Evolutionary conservation across 2,113 vertebrate genomes (phyloP).

Genomic region (Pluvianellus socialis): DNA sequence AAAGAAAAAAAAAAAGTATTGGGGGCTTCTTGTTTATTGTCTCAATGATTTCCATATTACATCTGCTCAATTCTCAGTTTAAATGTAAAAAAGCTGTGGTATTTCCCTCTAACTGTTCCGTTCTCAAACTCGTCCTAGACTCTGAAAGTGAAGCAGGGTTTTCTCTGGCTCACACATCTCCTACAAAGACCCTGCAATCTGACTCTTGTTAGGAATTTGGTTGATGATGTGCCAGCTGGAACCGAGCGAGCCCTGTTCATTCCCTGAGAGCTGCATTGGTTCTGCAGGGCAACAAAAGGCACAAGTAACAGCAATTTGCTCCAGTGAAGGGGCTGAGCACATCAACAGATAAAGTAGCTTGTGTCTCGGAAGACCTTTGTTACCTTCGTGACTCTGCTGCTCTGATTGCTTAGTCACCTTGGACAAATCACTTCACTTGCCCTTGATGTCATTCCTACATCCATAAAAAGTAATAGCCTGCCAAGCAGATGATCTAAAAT

Average conservation of each 20-base stretch:
- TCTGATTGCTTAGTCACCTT: not conserved
- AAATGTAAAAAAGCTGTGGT: not conserved
- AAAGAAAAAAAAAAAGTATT: not conserved
- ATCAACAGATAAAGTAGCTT: not conserved
- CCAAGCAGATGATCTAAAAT: not conserved
- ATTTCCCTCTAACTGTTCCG: not conserved
- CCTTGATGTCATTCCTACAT: not conserved
- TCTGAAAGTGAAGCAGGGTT: not conserved
- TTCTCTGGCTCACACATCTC: not conserved
- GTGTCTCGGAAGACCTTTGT: not conserved
- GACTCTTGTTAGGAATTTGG: not conserved
- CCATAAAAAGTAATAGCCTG: not conserved
- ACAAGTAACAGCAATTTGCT: not conserved
- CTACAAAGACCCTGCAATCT: not conserved
- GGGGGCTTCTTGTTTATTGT: not conserved
- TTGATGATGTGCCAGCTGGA: slow-evolving; percentile 30
- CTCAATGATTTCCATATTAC: not conserved
- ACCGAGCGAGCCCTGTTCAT: not conserved
- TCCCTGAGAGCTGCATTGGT: not conserved
- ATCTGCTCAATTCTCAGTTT: not conserved
- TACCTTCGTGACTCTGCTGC: not conserved
- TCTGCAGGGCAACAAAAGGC: not conserved
- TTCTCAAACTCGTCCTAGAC: not conserved
- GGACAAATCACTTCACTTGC: not conserved
- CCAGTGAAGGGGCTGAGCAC: not conserved